Percentiles rank a stretch among this genome's conserved stretches.
Evolutionary conservation across 1,140 invertebrate species (phyloP).

Genomic region (Diachasmimorpha longicaudata): DNA sequence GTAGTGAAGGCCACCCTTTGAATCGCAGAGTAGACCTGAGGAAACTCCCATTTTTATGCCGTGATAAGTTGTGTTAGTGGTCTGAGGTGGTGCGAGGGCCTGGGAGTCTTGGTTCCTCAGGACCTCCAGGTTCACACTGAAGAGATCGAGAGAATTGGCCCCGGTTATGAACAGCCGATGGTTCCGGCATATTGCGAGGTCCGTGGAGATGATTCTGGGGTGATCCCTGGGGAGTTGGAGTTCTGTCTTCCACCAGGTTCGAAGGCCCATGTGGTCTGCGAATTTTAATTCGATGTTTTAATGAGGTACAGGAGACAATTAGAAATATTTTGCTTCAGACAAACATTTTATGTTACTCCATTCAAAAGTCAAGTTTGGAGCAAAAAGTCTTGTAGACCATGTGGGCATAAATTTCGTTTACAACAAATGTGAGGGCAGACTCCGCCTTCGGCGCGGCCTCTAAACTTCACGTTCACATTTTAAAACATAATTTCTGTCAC

Average conservation of each 20-base stretch:
- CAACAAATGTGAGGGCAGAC: no score
- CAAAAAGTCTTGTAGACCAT: no score
- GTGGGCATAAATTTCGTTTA: no score
- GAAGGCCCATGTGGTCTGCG: slow-evolving; percentile 23
- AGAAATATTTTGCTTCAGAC: no score
- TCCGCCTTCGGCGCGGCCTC: no score
- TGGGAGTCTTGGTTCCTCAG: slow-evolving; percentile 4
- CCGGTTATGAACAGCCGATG: slow-evolving; percentile 38
- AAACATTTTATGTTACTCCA: no score
- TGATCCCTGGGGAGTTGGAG: slow-evolving; percentile 24
- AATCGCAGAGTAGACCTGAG: slow-evolving; percentile 36
- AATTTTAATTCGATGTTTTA: no score
- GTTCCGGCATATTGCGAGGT: slow-evolving; percentile 37
- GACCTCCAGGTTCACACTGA: slow-evolving; percentile 33
- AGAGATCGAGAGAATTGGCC: slow-evolving; percentile 32
- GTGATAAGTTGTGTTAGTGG: slow-evolving; percentile 16
- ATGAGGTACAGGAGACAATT: no score
- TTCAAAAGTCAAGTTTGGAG: no score
- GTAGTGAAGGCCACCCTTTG: slow-evolving; percentile 43
- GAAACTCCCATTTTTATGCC: slow-evolving; percentile 44
- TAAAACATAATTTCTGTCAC: no score
- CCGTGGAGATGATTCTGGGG: slow-evolving; percentile 30
- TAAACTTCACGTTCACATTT: no score
- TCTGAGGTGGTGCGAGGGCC: neutral
- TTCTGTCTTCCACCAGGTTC: slow-evolving; percentile 39